A percentile compares a stretch with the other conserved stretches of the same genome.
These are phyloP conservation scores for Papilio machaon DNA, from an alignment of 1,140 invertebrate species.

Conservation along the genomic window DNA sequence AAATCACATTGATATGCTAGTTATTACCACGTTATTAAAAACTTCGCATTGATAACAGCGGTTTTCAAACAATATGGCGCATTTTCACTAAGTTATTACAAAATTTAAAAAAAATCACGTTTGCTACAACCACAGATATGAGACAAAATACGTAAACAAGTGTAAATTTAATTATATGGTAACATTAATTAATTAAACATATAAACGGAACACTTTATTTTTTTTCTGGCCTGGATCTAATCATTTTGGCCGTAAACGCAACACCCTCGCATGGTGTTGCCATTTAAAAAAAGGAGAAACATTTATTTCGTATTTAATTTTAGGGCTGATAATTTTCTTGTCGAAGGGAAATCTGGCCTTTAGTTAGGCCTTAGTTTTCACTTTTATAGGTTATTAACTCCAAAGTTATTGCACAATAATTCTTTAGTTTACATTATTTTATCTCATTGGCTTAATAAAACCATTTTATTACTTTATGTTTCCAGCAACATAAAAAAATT, in stretches of 20 bases:
- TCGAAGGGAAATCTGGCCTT: neutral
- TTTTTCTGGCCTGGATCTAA: too few species aligned
- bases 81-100: neutral
- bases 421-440: neutral
- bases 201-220: too few species aligned
- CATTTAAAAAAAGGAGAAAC: neutral
- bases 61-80: conserved; percentile 28
- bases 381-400: neutral
- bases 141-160: neutral
- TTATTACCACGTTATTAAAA: neutral
- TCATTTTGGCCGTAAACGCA: too few species aligned
- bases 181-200: neutral
- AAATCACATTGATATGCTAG: conserved; percentile 36
- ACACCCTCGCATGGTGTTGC: too few species aligned
- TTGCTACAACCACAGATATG: neutral
- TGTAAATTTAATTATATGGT: neutral
- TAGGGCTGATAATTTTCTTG: neutral
- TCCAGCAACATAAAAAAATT: conserved; percentile 6
- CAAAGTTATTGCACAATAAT: neutral
- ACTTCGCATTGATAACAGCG: conserved; percentile 19
- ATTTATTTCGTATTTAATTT: neutral
- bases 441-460: conserved; percentile 15
- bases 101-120: neutral
- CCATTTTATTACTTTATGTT: neutral
- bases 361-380: neutral